phyloP scores from a whole-genome alignment of 53 echinoderm and acorn worm species.

The Hippasteria phrygiana region DNA sequence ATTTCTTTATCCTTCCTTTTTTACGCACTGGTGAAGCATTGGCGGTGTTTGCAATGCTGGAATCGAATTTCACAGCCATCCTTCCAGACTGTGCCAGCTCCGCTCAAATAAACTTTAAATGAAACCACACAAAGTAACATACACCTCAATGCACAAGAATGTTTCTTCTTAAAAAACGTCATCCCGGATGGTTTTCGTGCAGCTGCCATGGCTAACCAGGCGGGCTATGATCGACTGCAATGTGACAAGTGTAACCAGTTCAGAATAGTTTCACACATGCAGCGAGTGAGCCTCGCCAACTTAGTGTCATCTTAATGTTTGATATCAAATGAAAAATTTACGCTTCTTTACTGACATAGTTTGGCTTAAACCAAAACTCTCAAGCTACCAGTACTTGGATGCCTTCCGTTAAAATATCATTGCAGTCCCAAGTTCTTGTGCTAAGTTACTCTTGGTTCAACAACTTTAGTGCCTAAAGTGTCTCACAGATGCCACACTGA shows the following conservation, averaged over 20 bases:
- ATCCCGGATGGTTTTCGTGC: background rate
- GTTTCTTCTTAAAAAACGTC: background rate
- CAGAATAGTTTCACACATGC: background rate
- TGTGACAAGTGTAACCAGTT: background rate
- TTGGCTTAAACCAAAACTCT: too few species aligned
- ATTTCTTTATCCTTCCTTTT: background rate
- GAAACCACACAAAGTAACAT: background rate
- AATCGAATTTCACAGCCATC: background rate
- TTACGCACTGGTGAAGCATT: background rate
- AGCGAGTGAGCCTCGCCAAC: background rate
- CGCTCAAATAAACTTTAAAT: background rate
- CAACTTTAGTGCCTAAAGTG: too few species aligned
- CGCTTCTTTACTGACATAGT: background rate
- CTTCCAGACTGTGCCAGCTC: background rate
- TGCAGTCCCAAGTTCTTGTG: too few species aligned
- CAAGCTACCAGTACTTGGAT: too few species aligned
- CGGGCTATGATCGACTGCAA: background rate
- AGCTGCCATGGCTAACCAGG: background rate
- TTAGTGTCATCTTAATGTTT: slow-evolving; percentile 3
- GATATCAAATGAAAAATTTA: background rate
- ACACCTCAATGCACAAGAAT: background rate
- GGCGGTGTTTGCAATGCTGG: background rate
- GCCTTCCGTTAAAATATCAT: too few species aligned
- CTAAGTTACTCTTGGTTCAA: too few species aligned
- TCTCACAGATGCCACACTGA: too few species aligned